Conservation (phyloP, 2,113 vertebrate species). For the Sinocyclocheilus anophthalmus region DNA sequence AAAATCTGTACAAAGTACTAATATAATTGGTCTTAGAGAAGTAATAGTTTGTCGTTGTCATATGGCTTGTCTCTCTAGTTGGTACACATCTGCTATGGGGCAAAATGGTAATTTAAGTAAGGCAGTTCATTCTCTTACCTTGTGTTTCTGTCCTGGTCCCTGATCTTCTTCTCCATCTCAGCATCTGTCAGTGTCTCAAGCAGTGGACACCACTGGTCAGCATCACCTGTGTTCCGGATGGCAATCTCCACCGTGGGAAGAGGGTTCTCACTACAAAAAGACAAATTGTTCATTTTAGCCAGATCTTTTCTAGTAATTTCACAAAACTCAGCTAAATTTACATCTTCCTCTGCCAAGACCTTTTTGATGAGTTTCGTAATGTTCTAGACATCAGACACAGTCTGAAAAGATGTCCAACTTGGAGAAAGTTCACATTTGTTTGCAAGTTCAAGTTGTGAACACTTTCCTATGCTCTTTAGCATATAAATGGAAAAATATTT, state of each 20-base stretch:
- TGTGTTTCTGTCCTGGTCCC: constrained; percentile 98
- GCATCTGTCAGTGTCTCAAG: constrained; percentile 97
- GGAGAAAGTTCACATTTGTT: not conserved
- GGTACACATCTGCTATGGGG: not conserved
- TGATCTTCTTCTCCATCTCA: constrained; percentile 99
- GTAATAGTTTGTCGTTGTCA: not conserved
- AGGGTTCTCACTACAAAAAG: constrained; percentile 87
- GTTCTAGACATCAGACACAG: not conserved
- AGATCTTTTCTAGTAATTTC: not conserved
- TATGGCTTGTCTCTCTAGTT: not conserved
- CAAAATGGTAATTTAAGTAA: not conserved
- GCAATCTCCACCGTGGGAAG: constrained; percentile 96
- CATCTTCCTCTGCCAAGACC: not conserved
- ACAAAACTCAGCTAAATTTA: not conserved
- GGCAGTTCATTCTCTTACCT: constrained; percentile 74
- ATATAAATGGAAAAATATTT: not conserved
- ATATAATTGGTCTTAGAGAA: not conserved
- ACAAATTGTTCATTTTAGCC: not conserved
- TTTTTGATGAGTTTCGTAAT: constrained; percentile 4
- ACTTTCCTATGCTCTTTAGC: not conserved
- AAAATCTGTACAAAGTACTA: not conserved
- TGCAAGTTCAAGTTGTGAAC: not conserved
- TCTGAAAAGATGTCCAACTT: not conserved
- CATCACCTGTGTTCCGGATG: constrained; percentile 95
- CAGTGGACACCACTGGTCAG: constrained; percentile 98